Base-by-base conservation (phyloP, 1,140 invertebrate genomes). In the Plodia interpunctella region DNA sequence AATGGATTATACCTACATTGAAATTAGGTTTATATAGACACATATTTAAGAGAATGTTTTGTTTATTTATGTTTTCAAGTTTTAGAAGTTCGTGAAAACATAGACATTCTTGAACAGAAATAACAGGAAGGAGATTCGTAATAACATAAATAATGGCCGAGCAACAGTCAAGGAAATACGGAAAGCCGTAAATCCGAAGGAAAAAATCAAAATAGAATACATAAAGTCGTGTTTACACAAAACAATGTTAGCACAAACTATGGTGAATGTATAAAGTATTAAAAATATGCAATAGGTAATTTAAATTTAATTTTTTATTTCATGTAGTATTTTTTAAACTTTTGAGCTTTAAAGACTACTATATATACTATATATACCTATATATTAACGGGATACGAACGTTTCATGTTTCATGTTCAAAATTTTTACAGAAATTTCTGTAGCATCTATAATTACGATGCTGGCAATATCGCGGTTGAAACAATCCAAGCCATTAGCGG, bases 401-500 rank as follows among this genome's bases (percentile, higher is more conserved):
- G n/a, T n/a, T n/a, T n/a, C n/a, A n/a, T n/a, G n/a, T n/a, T n/a
- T n/a, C n/a, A n/a, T n/a, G n/a, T n/a, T n/a, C n/a, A 25, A 25
- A 25, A 25, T 25, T 25, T 25, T 25, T n/a, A n/a, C n/a, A n/a
- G 21, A 25, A 25, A 25, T 44, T 44, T 44, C 38, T 44, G 13
- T 44, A 44, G 0, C 13, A 13, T 15, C 38, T 15, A 10, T 44
- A 44, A 4, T 44, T 44, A 15, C 15, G 3, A 17, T 3, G 38
- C 10, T 15, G 38, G 38, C 8, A 44, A 44, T n/a, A 44, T 15
- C 38, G 38, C 13, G 38, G 38, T 44, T 53, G 13, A 25, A 53
- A 53, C 51, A 63, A 63, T 21, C 19, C 35, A 9, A 10, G 57
- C 51, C 60, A 30, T 35, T 63, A 56, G 20, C 32, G 25, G 56